Base-by-base conservation (phyloP, 1,140 invertebrate species). In the Drosophila parabipectinata region DNA sequence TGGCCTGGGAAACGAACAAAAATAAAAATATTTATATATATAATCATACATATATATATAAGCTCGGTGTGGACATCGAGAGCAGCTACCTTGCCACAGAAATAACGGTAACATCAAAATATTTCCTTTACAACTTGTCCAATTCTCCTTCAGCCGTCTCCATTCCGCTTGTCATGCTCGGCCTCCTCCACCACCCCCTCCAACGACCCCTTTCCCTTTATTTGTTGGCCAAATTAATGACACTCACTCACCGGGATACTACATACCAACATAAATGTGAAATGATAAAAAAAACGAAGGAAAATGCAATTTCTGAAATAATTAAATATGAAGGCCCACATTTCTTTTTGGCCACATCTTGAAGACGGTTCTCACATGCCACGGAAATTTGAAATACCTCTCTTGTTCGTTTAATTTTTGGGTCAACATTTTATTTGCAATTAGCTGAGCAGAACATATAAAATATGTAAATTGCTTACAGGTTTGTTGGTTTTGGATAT, bases 71-170 rank as follows among this genome's bases (percentile, higher is more conserved):
- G 74, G 76, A 81, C 77, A 78, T 66, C 73, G 48, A 80, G 60
- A 80, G 60, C 58, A 18, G 26, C 26, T 63, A 32, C 45, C 63
- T 66, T 62, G 63, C 59, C 28, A 50, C 72, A 59, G 62, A 77
- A 83, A 88, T 88, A 88, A 88, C 83, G 83, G 83, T 89, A 88
- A 77, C 76, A 77, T 72, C 76, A 55, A 83, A 88, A 89, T 79
- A 78, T 82, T 82, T 75, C 78, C 64, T 57, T 87, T 74, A 69
- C 81, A 85, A 74, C 81, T 80, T 85, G 77, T 72, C 63, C 82
- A 77, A 87, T 82, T 51, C 61, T 53, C 58, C 67, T 71, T 5
- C 39, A 41, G 37, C 55, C 55, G 59, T 59, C 69, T 52, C 50
- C 60, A 63, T 77, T 69, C 53, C 56, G 34, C 74, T 21, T 74